Percentiles rank a stretch among this genome's conserved stretches.
Conservation (phyloP, 2,113 vertebrate species). For the Perca flavescens region DNA sequence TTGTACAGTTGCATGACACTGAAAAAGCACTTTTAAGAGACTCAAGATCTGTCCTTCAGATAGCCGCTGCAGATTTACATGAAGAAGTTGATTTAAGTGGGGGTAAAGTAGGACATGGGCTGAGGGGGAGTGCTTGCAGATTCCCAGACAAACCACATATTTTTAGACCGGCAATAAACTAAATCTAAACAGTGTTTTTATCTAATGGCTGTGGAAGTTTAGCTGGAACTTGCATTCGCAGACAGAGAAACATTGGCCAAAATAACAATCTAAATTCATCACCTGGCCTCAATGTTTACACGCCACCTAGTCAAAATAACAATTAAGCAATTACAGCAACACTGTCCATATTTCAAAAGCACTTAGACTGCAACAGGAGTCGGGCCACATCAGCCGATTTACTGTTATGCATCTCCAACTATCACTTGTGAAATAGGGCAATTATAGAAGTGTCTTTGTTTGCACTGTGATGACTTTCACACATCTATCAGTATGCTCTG, state of each 20-base stretch:
- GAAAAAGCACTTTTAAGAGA: neutral
- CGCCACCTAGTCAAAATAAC: conserved; percentile 24
- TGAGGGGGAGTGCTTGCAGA: neutral
- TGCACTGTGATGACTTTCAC: neutral
- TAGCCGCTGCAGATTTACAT: neutral
- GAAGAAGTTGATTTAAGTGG: conserved; percentile 13
- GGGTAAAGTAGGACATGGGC: neutral
- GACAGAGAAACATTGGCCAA: conserved; percentile 10
- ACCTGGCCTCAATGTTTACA: conserved; percentile 5
- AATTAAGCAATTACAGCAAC: conserved; percentile 39
- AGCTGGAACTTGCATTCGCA: conserved; percentile 11
- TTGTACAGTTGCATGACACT: neutral
- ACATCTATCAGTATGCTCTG: neutral
- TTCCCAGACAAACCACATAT: neutral
- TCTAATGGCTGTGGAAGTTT: conserved; percentile 6
- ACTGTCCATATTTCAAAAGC: neutral
- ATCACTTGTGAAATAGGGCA: neutral
- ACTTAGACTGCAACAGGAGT: neutral
- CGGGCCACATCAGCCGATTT: neutral
- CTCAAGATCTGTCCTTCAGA: neutral
- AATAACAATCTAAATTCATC: conserved; percentile 47
- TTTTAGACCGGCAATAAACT: conserved; percentile 15
- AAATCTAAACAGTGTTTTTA: conserved; percentile 49
- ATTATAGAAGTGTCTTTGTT: neutral
- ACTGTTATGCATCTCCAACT: neutral